Percentiles rank a stretch among this genome's conserved stretches.
Evolutionary conservation across 2,113 vertebrate genomes (phyloP).

Genomic region (Oreotrochilus melanogaster): DNA sequence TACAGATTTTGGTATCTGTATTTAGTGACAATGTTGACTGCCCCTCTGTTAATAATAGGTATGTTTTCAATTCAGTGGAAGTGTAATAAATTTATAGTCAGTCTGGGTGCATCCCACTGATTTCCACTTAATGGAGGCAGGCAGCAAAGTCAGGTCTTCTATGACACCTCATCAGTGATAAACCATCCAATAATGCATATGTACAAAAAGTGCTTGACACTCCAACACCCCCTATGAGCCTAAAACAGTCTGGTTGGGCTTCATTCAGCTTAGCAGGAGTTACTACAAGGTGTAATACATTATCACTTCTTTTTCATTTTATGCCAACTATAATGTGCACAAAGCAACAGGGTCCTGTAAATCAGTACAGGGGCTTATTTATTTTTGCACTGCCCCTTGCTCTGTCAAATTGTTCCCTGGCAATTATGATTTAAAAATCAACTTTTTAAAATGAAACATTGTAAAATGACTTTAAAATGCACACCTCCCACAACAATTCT

Average conservation of each 20-base stretch:
- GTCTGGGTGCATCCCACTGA: background rate
- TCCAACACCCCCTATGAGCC: fast-evolving
- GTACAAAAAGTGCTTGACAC: background rate
- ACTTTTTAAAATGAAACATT: background rate
- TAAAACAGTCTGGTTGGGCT: background rate
- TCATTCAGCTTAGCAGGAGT: background rate
- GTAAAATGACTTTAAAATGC: background rate
- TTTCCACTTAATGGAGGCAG: background rate
- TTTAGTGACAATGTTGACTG: background rate
- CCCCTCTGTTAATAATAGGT: background rate
- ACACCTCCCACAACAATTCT: background rate
- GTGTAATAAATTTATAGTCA: background rate
- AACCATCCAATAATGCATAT: background rate
- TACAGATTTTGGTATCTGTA: background rate
- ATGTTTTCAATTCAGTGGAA: background rate
- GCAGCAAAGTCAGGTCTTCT: background rate
- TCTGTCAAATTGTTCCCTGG: background rate
- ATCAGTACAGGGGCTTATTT: background rate
- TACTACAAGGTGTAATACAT: background rate
- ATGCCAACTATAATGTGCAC: background rate
- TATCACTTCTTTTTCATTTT: background rate
- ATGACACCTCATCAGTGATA: background rate
- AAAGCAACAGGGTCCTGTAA: background rate
- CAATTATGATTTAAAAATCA: background rate
- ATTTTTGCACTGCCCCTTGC: background rate